These are phyloP conservation scores for Catocala nupta DNA, from an alignment of 2,888 invertebrate genomes.

Conservation along the genomic window DNA sequence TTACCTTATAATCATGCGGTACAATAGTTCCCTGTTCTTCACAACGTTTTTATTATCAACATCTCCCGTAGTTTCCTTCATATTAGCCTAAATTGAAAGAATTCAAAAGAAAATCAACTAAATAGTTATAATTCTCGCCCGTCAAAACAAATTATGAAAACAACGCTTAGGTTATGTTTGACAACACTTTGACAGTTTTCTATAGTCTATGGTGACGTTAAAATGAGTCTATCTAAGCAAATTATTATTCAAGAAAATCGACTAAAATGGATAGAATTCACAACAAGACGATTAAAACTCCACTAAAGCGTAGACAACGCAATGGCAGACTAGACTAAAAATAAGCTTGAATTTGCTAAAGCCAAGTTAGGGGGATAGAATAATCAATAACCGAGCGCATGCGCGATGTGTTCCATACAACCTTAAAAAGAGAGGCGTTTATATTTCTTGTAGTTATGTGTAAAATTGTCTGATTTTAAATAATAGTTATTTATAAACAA, in stretches of 20 bases:
- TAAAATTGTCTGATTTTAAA: no score
- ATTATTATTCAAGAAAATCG: no score
- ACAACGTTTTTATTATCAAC: conserved; percentile 92
- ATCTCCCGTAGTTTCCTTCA: conserved; percentile 78
- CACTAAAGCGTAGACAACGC: background rate
- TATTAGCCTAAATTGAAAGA: conserved; percentile 49
- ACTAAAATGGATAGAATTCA: no score
- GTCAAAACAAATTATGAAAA: conserved; percentile 39
- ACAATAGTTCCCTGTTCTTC: conserved; percentile 95
- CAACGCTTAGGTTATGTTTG: conserved; percentile 52
- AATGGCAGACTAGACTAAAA: conserved; percentile 17
- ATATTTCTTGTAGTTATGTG: no score
- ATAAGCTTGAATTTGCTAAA: conserved; percentile 1
- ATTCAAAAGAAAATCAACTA: conserved; percentile 3
- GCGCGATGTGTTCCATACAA: conserved; percentile 42
- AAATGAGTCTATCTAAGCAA: no score
- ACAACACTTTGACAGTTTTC: conserved; percentile 51
- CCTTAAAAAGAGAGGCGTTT: background rate
- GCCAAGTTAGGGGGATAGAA: background rate
- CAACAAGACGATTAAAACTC: background rate
- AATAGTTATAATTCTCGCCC: conserved; percentile 18
- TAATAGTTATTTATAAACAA: no score
- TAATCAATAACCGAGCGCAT: conserved; percentile 62
- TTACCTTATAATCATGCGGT: conserved; percentile 96
- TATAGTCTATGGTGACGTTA: conserved; percentile 36